Base-by-base conservation (phyloP, 2,888 invertebrate genomes). In the Coronaproctus castanopsis region DNA sequence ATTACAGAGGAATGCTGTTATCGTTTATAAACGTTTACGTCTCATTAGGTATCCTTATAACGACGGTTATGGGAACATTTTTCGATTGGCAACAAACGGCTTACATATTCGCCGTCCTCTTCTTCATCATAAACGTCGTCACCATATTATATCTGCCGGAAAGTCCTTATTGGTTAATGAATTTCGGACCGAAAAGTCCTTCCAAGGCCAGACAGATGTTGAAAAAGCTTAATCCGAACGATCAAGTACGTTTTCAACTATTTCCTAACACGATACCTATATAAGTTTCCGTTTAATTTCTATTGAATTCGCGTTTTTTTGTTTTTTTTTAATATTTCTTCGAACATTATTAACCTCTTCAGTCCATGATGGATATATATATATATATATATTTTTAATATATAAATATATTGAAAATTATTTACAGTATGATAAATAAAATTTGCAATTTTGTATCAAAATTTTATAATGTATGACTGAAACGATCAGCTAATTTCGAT, bases 21-120 rank as follows among this genome's bases (percentile, higher is more conserved):
- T 75, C 76, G 52, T 68, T 77, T 2, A 79, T 78, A 67, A 78
- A 78, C 61, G 75, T 79, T 5, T 77, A 75, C 65, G 78, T 79
- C 0, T 76, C 78, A 0, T 70, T 78, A 54, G 80, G 80, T 21
- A 77, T 80, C 62, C 67, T 80, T 8, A 63, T 78, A 3, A 76
- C 77, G 0, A 78, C 77, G 57, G 65, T 74, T 8, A 69, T 77
- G 52, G 68, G 76, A 8, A 68, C 72, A 22, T 73, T 73, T 67
- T 67, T 77, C 21, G 67, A 71, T 14, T 79, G 79, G 79, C 70
- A 73, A 18, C 68, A 69, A 23, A 73, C 77, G 65, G 73, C 77
- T 0, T 1, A 52, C 3, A 52, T 55, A 36, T 52, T 24, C 24
- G 69, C 73, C 10, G 67, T 74, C 3, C 76, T 74, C 64, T 70